Evolutionary conservation across 2,113 vertebrate genomes (phyloP).

Genomic region (Cyphomyrus discorhynchus): DNA sequence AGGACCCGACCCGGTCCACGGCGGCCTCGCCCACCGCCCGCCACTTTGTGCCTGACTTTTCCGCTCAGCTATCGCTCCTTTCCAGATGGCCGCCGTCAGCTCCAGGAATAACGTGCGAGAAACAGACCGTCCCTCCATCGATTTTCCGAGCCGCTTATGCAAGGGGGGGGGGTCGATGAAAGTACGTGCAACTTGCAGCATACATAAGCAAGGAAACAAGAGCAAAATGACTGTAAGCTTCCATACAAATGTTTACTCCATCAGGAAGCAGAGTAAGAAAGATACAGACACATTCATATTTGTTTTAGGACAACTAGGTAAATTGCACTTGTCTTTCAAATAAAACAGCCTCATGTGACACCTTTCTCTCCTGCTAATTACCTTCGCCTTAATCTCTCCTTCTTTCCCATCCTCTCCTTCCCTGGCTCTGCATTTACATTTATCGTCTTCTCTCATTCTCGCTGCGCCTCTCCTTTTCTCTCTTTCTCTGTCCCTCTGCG

Average conservation of each 20-base stretch:
- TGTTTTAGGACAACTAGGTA: neutral
- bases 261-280: neutral
- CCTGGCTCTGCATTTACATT: neutral
- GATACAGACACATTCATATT: neutral
- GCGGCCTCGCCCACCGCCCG: neutral
- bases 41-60: neutral
- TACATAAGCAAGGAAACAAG: neutral
- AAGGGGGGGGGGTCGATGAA: neutral
- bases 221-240: neutral
- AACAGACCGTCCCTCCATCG: neutral
- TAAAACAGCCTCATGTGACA: neutral
- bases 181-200: neutral
- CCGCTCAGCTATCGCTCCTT: neutral
- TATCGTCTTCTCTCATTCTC: neutral
- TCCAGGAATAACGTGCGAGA: neutral
- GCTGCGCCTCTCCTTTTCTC: neutral
- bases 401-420: neutral
- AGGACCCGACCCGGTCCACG: neutral
- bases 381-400: neutral
- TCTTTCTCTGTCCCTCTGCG: neutral
- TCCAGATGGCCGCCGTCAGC: neutral
- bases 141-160: slow-evolving; percentile 1
- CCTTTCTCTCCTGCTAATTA: neutral
- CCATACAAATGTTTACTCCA: neutral
- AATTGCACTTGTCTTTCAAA: neutral